phyloP scores from a whole-genome alignment of 2,797 vertebrate genomes.

The Halcyon chelicuti region DNA sequence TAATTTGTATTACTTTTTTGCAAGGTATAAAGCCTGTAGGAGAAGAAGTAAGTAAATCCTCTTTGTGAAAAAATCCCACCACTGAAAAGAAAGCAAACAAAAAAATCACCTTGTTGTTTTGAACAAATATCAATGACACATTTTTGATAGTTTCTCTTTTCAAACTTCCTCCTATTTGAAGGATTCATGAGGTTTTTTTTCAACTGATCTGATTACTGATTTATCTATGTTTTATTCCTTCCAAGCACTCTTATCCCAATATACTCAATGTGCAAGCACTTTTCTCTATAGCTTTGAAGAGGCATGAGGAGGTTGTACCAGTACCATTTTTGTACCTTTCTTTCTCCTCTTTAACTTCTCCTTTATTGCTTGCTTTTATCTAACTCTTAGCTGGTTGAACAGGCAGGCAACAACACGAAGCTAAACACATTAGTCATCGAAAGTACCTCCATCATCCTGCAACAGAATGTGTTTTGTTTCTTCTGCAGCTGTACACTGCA shows the following conservation, averaged over 20 bases:
- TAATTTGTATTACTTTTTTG: constrained; percentile 15
- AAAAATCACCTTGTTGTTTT: neutral
- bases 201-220: neutral
- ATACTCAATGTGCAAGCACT: neutral
- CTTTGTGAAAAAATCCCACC: neutral
- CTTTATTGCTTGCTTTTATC: neutral
- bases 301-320: neutral
- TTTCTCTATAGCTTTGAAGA: neutral
- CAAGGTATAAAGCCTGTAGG: constrained; percentile 5
- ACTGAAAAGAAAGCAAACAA: neutral
- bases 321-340: neutral
- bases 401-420: neutral
- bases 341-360: neutral
- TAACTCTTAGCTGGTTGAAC: neutral
- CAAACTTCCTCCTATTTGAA: neutral
- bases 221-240: neutral
- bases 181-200: neutral
- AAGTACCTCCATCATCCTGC: neutral
- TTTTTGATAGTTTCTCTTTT: neutral
- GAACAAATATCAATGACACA: neutral
- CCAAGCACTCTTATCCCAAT: neutral
- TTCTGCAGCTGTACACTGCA: constrained; percentile 45
- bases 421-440: neutral
- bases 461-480: constrained; percentile 21
- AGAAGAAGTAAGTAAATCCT: constrained; percentile 16